phyloP scores from a whole-genome alignment of 2,888 invertebrate genomes.

The Herminia tarsipennalis region DNA sequence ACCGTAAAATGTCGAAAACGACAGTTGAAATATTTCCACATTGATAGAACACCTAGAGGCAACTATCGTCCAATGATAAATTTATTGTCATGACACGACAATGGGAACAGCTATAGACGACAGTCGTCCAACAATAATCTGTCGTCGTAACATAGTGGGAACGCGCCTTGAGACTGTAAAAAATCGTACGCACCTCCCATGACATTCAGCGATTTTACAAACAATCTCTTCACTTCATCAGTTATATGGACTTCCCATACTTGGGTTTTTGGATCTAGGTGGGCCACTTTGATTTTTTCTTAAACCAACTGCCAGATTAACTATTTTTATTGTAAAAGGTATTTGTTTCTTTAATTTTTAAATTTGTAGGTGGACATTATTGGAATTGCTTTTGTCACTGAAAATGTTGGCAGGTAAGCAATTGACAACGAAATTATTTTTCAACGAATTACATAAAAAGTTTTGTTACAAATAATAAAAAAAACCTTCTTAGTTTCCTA shows the following conservation, averaged over 20 bases:
- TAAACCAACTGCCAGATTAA: neutral
- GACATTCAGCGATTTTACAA: slow-evolving; percentile 69
- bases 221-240: slow-evolving; percentile 70
- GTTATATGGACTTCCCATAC: slow-evolving; percentile 72
- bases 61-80: too few species aligned
- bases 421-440: slow-evolving; percentile 16
- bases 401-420: slow-evolving; percentile 22
- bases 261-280: slow-evolving; percentile 54
- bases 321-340: neutral
- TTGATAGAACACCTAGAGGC: too few species aligned
- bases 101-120: too few species aligned
- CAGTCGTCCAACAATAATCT: too few species aligned
- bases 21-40: too few species aligned
- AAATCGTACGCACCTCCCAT: slow-evolving; percentile 61
- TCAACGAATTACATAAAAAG: too few species aligned
- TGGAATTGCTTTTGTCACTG: slow-evolving; percentile 1
- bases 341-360: neutral
- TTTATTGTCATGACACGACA: too few species aligned
- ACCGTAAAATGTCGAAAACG: too few species aligned
- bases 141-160: too few species aligned
- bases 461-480: too few species aligned
- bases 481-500: too few species aligned
- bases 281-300: slow-evolving; percentile 65
- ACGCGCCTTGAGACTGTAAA: slow-evolving; percentile 7
- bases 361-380: neutral